Evolutionary conservation across 2,113 vertebrate species (phyloP).

Genomic region (Pelobates fuscus): DNA sequence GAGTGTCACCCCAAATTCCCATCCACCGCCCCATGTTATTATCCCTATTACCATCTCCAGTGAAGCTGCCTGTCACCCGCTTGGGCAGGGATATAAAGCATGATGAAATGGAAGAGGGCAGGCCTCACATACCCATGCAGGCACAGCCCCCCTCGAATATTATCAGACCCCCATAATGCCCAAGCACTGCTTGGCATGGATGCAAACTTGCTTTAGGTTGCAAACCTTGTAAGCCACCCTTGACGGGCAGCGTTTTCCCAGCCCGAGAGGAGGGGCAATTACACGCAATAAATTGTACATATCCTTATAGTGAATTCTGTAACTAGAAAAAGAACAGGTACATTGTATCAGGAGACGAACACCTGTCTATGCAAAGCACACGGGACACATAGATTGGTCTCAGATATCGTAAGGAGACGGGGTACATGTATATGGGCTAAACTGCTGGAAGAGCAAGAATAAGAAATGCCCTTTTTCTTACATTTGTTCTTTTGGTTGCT

Average conservation of each 20-base stretch:
- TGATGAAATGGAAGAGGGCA: conserved; percentile 42
- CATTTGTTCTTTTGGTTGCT: too few relatives aligned
- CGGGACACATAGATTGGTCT: too few relatives aligned
- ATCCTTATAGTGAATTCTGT: conserved; percentile 96
- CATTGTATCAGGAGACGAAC: conserved; percentile 41
- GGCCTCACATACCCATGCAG: conserved; percentile 73
- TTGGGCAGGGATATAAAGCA: conserved; percentile 29
- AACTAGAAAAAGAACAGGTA: conserved; percentile 89
- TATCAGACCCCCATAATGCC: conserved; percentile 11
- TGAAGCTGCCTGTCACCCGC: conserved; percentile 35
- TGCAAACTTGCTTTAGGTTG: conserved; percentile 75
- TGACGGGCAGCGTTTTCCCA: conserved; percentile 97
- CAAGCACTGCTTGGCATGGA: conserved; percentile 54
- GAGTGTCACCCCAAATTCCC: neutral
- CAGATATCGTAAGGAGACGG: too few relatives aligned
- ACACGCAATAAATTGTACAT: conserved; percentile 96
- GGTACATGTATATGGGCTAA: too few relatives aligned
- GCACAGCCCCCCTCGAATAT: conserved; percentile 65
- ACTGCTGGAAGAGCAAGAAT: too few relatives aligned
- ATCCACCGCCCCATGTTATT: neutral
- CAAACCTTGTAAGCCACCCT: conserved; percentile 98
- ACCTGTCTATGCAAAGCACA: neutral
- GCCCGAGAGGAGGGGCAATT: conserved; percentile 94
- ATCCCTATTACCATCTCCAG: neutral
- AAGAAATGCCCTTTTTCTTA: too few relatives aligned